A percentile compares a stretch with the other conserved stretches of the same genome.
phyloP scores from a whole-genome alignment of 2,797 vertebrate species.

The Loris lydekkerianus region DNA sequence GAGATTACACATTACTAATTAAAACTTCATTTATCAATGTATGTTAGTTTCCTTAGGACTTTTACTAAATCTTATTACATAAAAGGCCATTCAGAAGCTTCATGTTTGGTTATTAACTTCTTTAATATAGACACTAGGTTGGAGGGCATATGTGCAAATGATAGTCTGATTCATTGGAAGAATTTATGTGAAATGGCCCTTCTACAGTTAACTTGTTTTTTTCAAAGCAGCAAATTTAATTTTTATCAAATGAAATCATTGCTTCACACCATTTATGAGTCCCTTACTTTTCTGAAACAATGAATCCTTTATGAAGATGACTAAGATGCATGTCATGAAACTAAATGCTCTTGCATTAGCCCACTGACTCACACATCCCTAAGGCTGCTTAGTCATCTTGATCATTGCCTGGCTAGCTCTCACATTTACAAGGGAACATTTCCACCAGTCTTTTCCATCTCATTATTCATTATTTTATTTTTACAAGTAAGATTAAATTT shows the following conservation, averaged over 20 bases:
- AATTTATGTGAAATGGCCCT: constrained; percentile 69
- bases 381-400: constrained; percentile 73
- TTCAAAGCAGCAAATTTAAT: constrained; percentile 62
- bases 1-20: constrained; percentile 66
- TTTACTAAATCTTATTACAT: constrained; percentile 60
- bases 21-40: constrained; percentile 63
- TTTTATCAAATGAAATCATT: constrained; percentile 69
- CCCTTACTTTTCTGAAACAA: constrained; percentile 69
- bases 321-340: constrained; percentile 73
- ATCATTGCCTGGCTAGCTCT: constrained; percentile 48
- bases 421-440: constrained; percentile 64
- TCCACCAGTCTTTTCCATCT: constrained; percentile 50
- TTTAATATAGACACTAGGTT: constrained; percentile 49
- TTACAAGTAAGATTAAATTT: constrained; percentile 64
- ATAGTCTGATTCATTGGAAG: constrained; percentile 66
- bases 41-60: constrained; percentile 43
- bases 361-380: constrained; percentile 72
- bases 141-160: background rate
- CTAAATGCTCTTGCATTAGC: constrained; percentile 45
- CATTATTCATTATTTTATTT: constrained; percentile 59
- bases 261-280: constrained; percentile 61
- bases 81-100: constrained; percentile 43
- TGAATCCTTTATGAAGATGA: constrained; percentile 75
- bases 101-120: constrained; percentile 63
- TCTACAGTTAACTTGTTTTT: constrained; percentile 64